These are phyloP conservation scores for Geophilus truncorum DNA, from an alignment of 2,888 invertebrate species.

Conservation along the genomic window DNA sequence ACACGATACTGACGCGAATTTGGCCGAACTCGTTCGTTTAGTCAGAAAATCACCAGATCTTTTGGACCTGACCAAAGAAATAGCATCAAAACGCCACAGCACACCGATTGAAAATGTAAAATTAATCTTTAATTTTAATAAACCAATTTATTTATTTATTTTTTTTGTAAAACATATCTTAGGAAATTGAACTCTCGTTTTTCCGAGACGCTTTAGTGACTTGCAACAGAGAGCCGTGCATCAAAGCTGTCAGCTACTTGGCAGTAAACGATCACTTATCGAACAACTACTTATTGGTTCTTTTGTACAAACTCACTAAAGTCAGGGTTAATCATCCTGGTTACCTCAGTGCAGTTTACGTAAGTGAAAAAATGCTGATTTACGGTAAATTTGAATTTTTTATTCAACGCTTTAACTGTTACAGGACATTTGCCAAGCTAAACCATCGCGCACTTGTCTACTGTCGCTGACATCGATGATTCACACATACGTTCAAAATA, in stretches of 20 bases:
- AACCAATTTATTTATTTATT: not conserved
- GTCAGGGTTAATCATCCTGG: not conserved
- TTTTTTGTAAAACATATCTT: not conserved
- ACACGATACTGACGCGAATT: constrained; percentile 33
- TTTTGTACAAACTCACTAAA: constrained; percentile 28
- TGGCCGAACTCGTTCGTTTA: constrained; percentile 36
- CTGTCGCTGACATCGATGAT: constrained; percentile 28
- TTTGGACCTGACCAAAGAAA: constrained; percentile 31
- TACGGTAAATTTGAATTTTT: not conserved
- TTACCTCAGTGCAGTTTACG: not conserved
- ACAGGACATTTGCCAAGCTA: constrained; percentile 29
- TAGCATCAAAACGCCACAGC: not conserved
- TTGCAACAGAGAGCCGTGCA: constrained; percentile 16
- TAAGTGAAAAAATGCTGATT: not conserved
- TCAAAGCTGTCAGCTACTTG: not conserved
- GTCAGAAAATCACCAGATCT: constrained; percentile 33
- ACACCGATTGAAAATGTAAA: not conserved
- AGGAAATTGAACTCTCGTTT: constrained; percentile 14
- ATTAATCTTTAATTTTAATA: not conserved
- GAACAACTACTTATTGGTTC: not conserved
- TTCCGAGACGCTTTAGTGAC: constrained; percentile 25
- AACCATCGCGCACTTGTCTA: constrained; percentile 28
- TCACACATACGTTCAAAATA: constrained; percentile 12
- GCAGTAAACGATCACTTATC: not conserved
- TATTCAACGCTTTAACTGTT: not conserved